Evolutionary conservation across 2,888 invertebrate genomes (phyloP).

Genomic region (Conus canariensis): DNA sequence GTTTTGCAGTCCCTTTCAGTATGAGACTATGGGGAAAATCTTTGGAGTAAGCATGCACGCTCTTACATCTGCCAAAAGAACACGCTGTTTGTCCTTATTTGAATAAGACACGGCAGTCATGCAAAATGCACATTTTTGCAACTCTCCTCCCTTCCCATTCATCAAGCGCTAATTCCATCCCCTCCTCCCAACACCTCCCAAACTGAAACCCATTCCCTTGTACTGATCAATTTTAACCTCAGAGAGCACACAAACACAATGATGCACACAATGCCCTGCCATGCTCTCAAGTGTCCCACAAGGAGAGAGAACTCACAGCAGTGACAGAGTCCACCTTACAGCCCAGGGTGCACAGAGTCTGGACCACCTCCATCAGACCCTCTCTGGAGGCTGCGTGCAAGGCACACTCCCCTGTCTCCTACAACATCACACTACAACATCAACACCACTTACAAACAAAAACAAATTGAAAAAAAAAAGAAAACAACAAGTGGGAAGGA

Average conservation of each 20-base stretch:
- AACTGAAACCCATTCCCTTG: too few relatives aligned
- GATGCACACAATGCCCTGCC: background rate
- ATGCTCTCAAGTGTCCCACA: background rate
- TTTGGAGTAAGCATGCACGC: too few relatives aligned
- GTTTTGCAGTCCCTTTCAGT: too few relatives aligned
- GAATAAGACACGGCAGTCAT: background rate
- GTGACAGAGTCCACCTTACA: constrained; percentile 79
- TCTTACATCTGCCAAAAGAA: too few relatives aligned
- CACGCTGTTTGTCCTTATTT: background rate
- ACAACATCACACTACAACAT: constrained; percentile 7
- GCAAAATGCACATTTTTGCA: too few relatives aligned
- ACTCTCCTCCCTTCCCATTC: too few relatives aligned
- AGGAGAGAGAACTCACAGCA: constrained; percentile 76
- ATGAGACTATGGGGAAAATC: too few relatives aligned
- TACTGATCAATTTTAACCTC: too few relatives aligned
- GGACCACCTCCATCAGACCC: constrained; percentile 80
- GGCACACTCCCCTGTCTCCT: constrained; percentile 83
- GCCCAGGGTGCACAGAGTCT: constrained; percentile 79
- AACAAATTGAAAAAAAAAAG: background rate
- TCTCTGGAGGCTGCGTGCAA: constrained; percentile 83
- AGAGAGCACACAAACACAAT: background rate
- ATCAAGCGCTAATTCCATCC: too few relatives aligned
- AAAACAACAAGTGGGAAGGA: too few relatives aligned
- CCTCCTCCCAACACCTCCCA: too few relatives aligned
- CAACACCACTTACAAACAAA: background rate